Evolutionary conservation across 2,113 vertebrate genomes (phyloP), one percentile per base, ranked within the genome.

Genomic region (Gulo gulo): DNA sequence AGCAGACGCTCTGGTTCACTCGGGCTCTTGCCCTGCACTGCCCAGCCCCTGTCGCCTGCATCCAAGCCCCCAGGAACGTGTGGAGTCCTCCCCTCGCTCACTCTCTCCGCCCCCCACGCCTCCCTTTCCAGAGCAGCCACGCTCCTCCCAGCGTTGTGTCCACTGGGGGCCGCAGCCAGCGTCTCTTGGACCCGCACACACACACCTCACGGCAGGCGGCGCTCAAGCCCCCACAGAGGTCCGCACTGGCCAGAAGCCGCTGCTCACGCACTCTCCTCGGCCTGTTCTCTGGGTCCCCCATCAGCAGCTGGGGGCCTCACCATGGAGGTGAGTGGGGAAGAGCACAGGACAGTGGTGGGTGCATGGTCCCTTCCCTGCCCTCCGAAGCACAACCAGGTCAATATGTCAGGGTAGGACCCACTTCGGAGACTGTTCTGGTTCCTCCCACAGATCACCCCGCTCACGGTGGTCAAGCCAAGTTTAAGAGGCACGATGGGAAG

Each of bases 51-150:
- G 80, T 39, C 26, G 10, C 73, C 26, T 13, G 61, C 59, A 26
- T 74, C n/a, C 13, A 18, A 31, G 2, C 12, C 39, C 47, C 74
- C 3, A 2, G 74, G 91, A 13, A 9, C 10, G 1, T 0, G 9
- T 2, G 0, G 42, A 31, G 39, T 16, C 1, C 39, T 45, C 47
- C 39, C 14, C 74, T 45, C 6, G 5, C 24, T 57, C 13, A 15
- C 14, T 6, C n/a, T n/a, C 14, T 21, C 26, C 10, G 20, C n/a
- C 24, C 26, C 23, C 4, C 8, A 2, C 2, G 7, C 26, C 42
- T 79, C 29, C 36, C 20, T 24, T n/a, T 55, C 11, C 0, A 8
- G 0, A 5, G 42, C 13, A 21, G 23, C 45, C 2, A 0, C 0
- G 1, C 10, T 74, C 16, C 71, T 39, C 4, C 0, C 1, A 63